A percentile compares a stretch with the other conserved stretches of the same genome.
phyloP scores from a whole-genome alignment of 1,140 invertebrate genomes.

The Saxidomus purpurata region DNA sequence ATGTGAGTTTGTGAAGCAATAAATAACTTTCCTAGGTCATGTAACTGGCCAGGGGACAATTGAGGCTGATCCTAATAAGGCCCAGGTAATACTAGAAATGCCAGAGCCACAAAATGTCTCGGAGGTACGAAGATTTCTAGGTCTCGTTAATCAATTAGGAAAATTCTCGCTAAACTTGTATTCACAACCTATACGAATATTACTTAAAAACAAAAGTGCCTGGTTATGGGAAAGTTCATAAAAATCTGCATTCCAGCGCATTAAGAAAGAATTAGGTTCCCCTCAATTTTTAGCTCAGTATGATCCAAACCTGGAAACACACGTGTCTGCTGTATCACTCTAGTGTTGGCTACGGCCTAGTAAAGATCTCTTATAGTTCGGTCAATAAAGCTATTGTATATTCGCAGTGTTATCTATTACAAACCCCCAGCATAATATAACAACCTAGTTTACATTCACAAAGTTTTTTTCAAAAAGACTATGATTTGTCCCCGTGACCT shows the following conservation, averaged over 20 bases:
- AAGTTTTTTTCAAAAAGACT: too few species aligned
- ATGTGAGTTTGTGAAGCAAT: neutral
- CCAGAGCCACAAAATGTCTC: neutral
- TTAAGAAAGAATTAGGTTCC: slow-evolving; percentile 2
- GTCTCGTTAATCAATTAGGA: neutral
- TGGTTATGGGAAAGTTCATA: neutral
- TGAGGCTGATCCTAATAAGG: neutral
- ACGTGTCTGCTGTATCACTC: neutral
- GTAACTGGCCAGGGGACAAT: neutral
- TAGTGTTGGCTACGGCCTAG: neutral
- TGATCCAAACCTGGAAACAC: neutral
- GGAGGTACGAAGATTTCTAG: neutral
- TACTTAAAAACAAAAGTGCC: too few species aligned
- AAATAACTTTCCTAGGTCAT: neutral
- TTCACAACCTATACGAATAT: too few species aligned
- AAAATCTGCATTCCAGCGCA: neutral
- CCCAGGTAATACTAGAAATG: neutral
- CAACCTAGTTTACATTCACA: too few species aligned
- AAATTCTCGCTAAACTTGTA: neutral
- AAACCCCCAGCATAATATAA: neutral
- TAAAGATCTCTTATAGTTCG: neutral
- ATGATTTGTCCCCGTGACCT: too few species aligned
- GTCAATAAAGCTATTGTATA: neutral
- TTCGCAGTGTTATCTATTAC: neutral
- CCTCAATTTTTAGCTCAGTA: neutral